phyloP scores from a whole-genome alignment of 2,888 invertebrate species.

The Cheilosia impressa region DNA sequence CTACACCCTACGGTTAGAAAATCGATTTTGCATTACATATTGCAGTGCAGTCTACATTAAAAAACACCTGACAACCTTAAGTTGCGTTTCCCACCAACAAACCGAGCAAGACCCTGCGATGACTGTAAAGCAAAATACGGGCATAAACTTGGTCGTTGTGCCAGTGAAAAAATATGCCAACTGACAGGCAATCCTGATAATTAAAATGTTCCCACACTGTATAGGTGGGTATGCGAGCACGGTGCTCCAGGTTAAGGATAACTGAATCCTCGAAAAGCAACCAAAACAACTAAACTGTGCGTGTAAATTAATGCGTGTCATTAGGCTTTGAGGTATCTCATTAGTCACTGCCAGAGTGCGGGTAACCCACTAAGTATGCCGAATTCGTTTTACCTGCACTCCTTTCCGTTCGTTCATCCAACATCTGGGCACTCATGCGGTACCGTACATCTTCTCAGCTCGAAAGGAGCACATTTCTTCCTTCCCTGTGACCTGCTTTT shows the following conservation, averaged over 20 bases:
- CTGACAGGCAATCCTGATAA: constrained; percentile 64
- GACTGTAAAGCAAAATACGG: background rate
- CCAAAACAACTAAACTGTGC: constrained; percentile 49
- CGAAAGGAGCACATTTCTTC: constrained; percentile 24
- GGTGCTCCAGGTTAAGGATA: background rate
- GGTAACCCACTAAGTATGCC: constrained; percentile 63
- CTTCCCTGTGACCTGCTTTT: constrained; percentile 62
- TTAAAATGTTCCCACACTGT: constrained; percentile 66
- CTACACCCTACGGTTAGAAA: too few species aligned
- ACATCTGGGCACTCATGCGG: too few species aligned
- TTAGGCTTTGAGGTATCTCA: constrained; percentile 74
- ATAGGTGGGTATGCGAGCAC: constrained; percentile 5
- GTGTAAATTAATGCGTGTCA: constrained; percentile 74
- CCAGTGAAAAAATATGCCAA: constrained; percentile 20
- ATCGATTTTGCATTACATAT: background rate
- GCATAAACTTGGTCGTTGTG: constrained; percentile 6
- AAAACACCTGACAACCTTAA: constrained; percentile 34
- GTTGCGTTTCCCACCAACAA: background rate
- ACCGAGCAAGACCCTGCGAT: background rate
- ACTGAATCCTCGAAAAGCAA: constrained; percentile 22
- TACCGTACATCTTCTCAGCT: constrained; percentile 12
- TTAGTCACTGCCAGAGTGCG: constrained; percentile 71
- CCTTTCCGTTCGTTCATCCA: constrained; percentile 5
- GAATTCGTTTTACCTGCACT: constrained; percentile 36
- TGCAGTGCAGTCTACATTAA: constrained; percentile 17